Percentiles rank a stretch among this genome's conserved stretches.
phyloP scores from a whole-genome alignment of 2,113 vertebrate genomes.

The Istiophorus platypterus region DNA sequence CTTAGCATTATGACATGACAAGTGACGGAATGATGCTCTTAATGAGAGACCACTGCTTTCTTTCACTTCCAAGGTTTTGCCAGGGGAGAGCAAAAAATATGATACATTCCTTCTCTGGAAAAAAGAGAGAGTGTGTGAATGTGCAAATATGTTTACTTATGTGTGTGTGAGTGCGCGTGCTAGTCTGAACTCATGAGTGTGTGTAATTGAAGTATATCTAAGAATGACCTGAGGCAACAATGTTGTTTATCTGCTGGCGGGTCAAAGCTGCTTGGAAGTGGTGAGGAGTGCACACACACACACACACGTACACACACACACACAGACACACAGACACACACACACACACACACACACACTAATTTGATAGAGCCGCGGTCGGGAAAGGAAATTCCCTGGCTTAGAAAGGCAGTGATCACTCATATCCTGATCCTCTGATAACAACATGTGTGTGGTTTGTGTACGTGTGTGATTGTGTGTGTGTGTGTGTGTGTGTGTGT shows the following conservation, averaged over 20 bases:
- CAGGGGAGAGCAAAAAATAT: constrained; percentile 7
- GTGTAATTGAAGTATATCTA: constrained; percentile 27
- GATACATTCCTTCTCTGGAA: constrained; percentile 10
- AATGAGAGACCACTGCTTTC: constrained; percentile 31
- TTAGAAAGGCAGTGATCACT: constrained; percentile 59
- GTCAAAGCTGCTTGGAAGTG: constrained; percentile 47
- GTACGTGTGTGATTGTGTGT: neutral
- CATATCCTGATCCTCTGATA: constrained; percentile 62
- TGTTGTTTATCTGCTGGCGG: constrained; percentile 39
- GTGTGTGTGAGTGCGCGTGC: neutral
- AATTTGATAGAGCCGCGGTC: constrained; percentile 26
- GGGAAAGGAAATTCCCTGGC: constrained; percentile 68
- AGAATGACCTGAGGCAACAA: constrained; percentile 31
- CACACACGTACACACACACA: neutral
- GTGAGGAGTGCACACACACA: neutral
- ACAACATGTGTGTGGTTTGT: constrained; percentile 8
- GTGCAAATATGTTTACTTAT: neutral
- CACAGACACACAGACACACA: neutral
- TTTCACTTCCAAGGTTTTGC: constrained; percentile 23
- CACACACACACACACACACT: constrained; percentile 23
- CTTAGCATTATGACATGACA: constrained; percentile 22
- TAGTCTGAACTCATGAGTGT: constrained; percentile 17
- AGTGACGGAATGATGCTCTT: constrained; percentile 31
- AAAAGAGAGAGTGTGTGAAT: neutral
- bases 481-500: neutral